Evolutionary conservation across 2,797 vertebrate species (phyloP).

Genomic region (Lithobates pipiens): DNA sequence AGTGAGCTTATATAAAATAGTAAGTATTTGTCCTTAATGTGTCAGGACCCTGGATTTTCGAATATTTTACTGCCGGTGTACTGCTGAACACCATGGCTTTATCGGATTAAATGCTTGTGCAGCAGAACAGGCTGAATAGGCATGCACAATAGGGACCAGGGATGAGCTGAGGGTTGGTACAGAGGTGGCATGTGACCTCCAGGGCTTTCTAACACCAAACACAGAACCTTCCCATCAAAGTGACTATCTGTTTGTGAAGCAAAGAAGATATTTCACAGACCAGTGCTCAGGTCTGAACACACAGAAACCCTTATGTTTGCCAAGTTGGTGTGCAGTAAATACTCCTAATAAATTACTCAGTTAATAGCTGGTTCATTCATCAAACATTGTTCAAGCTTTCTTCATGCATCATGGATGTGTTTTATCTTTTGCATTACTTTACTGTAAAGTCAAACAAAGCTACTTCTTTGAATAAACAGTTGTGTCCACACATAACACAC

Average conservation of each 20-base stretch:
- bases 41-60: neutral
- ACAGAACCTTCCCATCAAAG: conserved; percentile 48
- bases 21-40: neutral
- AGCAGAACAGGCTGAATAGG: conserved; percentile 2
- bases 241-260: conserved; percentile 36
- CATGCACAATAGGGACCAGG: conserved; percentile 1
- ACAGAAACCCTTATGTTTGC: conserved; percentile 13
- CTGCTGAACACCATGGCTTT: neutral
- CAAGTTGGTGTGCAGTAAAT: neutral
- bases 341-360: neutral
- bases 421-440: no score
- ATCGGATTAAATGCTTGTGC: conserved; percentile 2
- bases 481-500: no score
- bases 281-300: conserved; percentile 21
- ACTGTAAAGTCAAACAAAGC: no score
- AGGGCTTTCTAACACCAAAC: conserved; percentile 41
- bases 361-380: neutral
- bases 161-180: conserved; percentile 13
- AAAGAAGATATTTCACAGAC: conserved; percentile 47
- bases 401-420: no score
- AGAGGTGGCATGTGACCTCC: conserved; percentile 31
- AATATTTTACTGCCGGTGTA: neutral
- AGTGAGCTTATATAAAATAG: neutral
- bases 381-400: neutral
- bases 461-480: no score